phyloP scores from a whole-genome alignment of 2,888 invertebrate genomes.

The Caenorhabditis panamensis region DNA sequence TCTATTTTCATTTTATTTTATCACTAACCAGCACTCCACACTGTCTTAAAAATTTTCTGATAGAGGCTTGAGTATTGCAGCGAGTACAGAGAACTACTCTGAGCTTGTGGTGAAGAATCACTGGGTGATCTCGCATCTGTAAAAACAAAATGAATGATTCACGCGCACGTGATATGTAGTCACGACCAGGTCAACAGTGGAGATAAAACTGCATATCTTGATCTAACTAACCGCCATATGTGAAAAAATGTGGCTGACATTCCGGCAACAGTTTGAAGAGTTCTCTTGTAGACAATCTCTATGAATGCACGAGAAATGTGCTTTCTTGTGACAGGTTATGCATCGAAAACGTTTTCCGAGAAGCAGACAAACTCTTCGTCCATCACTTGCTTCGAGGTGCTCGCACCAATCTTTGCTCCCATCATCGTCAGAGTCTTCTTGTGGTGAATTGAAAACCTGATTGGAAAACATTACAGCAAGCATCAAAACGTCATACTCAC shows the following conservation, averaged over 20 bases:
- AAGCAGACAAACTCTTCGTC: background rate
- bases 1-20: background rate
- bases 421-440: background rate
- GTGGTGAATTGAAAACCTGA: background rate
- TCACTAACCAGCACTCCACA: background rate
- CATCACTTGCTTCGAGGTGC: slow-evolving; percentile 4
- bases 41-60: slow-evolving; percentile 7
- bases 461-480: background rate
- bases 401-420: slow-evolving; percentile 24
- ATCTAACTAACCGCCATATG: slow-evolving; percentile 37
- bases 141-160: background rate
- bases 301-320: slow-evolving; percentile 35
- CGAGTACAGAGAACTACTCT: slow-evolving; percentile 14
- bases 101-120: slow-evolving; percentile 19
- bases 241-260: slow-evolving; percentile 19
- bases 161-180: too few species aligned
- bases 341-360: background rate
- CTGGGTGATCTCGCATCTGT: slow-evolving; percentile 33
- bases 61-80: slow-evolving; percentile 11
- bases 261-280: slow-evolving; percentile 9
- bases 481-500: background rate
- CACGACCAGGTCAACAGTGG: too few species aligned
- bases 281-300: slow-evolving; percentile 2
- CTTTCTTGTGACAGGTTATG: background rate
- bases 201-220: too few species aligned